phyloP scores from a whole-genome alignment of 2,113 vertebrate genomes.

The Leptosomus discolor region DNA sequence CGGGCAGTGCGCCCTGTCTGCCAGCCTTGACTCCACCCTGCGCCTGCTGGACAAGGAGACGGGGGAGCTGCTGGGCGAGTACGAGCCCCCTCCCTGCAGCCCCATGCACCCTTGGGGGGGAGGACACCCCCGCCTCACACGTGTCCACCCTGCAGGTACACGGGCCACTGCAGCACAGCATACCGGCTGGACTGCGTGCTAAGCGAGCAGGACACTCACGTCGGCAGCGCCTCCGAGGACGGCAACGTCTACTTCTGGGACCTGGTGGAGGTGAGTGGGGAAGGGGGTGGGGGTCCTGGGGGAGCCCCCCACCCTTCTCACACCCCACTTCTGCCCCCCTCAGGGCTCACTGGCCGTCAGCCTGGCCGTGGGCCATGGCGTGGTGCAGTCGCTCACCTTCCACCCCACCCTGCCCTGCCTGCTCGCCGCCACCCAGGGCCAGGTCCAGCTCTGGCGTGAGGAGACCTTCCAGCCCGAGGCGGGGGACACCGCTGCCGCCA shows the following conservation, averaged over 20 bases:
- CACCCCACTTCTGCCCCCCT: not conserved
- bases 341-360: constrained; percentile 82
- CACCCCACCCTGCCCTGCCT: constrained; percentile 84
- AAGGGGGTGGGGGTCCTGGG: not conserved
- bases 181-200: constrained; percentile 94
- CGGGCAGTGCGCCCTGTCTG: constrained; percentile 83
- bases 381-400: constrained; percentile 88
- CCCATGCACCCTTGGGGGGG: fast-evolving
- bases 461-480: constrained; percentile 72
- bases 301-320: not conserved
- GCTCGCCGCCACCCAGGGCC: constrained; percentile 81
- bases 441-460: constrained; percentile 84
- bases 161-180: constrained; percentile 84
- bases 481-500: not conserved
- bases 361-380: constrained; percentile 79
- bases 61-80: constrained; percentile 93
- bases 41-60: constrained; percentile 91
- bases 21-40: constrained; percentile 86
- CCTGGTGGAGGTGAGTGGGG: constrained; percentile 82
- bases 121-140: fast-evolving
- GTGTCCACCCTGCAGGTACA: constrained; percentile 57
- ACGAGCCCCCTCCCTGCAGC: not conserved
- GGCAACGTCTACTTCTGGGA: constrained; percentile 93
- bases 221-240: constrained; percentile 91
- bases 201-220: constrained; percentile 85